Percentiles rank a stretch among this genome's conserved stretches.
Evolutionary conservation across 2,113 vertebrate genomes (phyloP).

Genomic region (Petaurus breviceps): DNA sequence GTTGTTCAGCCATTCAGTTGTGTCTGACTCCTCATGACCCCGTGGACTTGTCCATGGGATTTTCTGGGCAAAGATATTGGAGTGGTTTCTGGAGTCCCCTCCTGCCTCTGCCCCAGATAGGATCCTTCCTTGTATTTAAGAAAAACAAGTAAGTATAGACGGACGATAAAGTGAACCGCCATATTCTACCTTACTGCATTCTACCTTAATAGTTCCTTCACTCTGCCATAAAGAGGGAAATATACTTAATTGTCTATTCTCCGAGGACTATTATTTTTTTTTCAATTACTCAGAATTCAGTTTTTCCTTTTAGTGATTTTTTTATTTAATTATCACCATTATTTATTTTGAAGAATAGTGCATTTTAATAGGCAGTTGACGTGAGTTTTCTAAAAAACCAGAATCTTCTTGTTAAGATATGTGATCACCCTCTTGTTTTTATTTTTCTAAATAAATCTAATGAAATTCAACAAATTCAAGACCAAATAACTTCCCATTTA

Average conservation of each 20-base stretch:
- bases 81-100: not conserved
- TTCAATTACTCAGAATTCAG: not conserved
- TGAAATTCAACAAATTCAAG: not conserved
- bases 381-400: not conserved
- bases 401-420: not conserved
- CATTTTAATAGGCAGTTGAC: not conserved
- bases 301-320: not conserved
- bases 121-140: not conserved
- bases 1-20: not conserved
- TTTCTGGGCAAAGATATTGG: not conserved
- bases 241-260: not conserved
- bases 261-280: not conserved
- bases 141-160: not conserved
- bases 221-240: not conserved
- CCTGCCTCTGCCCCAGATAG: not conserved
- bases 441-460: not conserved
- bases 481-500: not conserved
- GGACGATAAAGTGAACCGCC: not conserved
- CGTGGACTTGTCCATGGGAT: not conserved
- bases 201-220: not conserved
- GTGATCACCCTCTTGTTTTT: not conserved
- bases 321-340: not conserved
- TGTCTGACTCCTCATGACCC: not conserved
- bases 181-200: not conserved
- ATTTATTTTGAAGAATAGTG: not conserved